Percentiles rank a stretch among this genome's conserved stretches.
Conservation (phyloP, 2,888 invertebrate genomes). For the Ormyrus nitidulus region DNA sequence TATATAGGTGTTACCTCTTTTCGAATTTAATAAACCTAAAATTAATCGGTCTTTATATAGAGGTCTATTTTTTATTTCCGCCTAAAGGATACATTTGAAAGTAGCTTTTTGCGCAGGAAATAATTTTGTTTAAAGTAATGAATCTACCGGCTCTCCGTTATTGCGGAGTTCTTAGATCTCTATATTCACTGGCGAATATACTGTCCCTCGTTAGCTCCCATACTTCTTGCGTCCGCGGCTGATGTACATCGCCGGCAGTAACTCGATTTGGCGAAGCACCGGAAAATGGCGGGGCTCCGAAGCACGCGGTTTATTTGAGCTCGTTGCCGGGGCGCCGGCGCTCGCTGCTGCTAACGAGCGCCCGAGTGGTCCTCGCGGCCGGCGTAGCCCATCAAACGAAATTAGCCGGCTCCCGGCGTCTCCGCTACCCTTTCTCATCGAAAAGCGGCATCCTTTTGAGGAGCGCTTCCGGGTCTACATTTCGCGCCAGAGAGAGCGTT, state of each 20-base stretch:
- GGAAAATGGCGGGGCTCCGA: conserved; percentile 3
- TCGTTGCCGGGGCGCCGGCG: conserved; percentile 20
- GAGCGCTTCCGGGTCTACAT: too few relatives aligned
- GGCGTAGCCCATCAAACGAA: conserved; percentile 56
- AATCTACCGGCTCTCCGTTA: neutral
- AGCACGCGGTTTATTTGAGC: conserved; percentile 31
- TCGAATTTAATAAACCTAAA: too few relatives aligned
- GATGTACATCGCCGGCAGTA: conserved; percentile 20
- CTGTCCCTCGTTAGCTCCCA: neutral
- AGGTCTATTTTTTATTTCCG: too few relatives aligned
- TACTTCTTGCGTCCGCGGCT: neutral
- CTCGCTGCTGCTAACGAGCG: conserved; percentile 51
- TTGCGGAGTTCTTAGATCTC: neutral
- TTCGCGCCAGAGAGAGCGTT: neutral
- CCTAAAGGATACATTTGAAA: too few relatives aligned
- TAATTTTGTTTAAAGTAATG: neutral
- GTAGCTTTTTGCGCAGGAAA: too few relatives aligned
- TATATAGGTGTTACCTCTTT: too few relatives aligned
- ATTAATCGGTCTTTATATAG: too few relatives aligned
- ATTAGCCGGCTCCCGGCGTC: conserved; percentile 54
- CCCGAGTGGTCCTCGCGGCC: conserved; percentile 48
- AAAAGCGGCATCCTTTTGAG: neutral
- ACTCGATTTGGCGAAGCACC: conserved; percentile 36
- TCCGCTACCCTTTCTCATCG: neutral
- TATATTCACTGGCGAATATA: neutral